Percentiles rank a stretch among this genome's conserved stretches.
These are phyloP conservation scores for Sylvicola cinctus DNA, from an alignment of 2,888 invertebrate species.

Conservation along the genomic window DNA sequence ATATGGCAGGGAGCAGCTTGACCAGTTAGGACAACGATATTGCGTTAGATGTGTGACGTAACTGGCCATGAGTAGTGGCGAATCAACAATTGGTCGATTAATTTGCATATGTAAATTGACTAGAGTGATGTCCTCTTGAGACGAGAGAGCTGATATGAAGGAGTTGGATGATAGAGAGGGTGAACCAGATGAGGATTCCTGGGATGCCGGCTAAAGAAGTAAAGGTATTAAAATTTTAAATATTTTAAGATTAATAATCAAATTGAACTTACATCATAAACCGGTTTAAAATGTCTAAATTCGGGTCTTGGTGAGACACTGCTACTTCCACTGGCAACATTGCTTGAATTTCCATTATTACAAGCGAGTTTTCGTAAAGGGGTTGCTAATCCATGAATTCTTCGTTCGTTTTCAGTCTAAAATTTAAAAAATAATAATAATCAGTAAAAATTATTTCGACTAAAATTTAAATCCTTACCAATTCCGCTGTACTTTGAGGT, in stretches of 20 bases:
- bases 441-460: conserved; percentile 1
- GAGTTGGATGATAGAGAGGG: conserved; percentile 67
- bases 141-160: conserved; percentile 77
- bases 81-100: conserved; percentile 77
- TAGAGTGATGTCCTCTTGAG: conserved; percentile 77
- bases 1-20: conserved; percentile 43
- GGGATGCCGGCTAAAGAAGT: conserved; percentile 20
- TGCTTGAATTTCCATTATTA: too few species aligned
- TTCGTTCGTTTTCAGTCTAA: conserved; percentile 27
- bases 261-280: conserved; percentile 26
- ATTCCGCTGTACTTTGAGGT: conserved; percentile 25
- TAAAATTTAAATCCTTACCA: conserved; percentile 16
- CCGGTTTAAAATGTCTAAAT: conserved; percentile 24
- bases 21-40: conserved; percentile 57
- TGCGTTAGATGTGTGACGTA: conserved; percentile 84
- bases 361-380: conserved; percentile 23
- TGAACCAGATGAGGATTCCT: conserved; percentile 50
- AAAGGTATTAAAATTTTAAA: not conserved
- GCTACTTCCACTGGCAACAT: conserved; percentile 10
- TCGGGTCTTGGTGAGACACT: conserved; percentile 28
- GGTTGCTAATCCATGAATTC: conserved; percentile 27
- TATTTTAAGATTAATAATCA: not conserved
- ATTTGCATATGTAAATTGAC: conserved; percentile 91
- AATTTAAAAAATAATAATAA: conserved; percentile 15
- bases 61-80: conserved; percentile 84